Evolutionary conservation across 2,113 vertebrate species (phyloP).

Genomic region (Apodemus sylvaticus): DNA sequence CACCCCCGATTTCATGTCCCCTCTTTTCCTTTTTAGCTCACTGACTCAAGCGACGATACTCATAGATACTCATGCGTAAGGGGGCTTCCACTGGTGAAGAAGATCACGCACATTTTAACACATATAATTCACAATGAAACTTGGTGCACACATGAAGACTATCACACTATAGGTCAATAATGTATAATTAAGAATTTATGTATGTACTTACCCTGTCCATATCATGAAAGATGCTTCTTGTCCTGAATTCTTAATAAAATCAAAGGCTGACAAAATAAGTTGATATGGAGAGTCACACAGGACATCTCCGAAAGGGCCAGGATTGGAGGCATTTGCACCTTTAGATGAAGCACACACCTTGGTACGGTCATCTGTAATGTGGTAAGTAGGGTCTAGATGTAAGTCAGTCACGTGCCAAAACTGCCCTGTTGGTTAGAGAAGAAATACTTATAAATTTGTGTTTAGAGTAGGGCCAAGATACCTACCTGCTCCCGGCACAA

Average conservation of each 20-base stretch:
- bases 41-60: background rate
- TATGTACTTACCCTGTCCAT: constrained; percentile 95
- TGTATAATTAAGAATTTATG: background rate
- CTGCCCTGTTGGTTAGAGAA: constrained; percentile 86
- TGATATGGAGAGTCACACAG: constrained; percentile 96
- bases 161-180: background rate
- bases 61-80: background rate
- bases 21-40: background rate
- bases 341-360: constrained; percentile 97
- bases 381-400: constrained; percentile 96
- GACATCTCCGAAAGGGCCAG: constrained; percentile 94
- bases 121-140: constrained; percentile 33
- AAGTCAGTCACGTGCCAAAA: constrained; percentile 98
- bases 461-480: background rate
- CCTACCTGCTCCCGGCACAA: background rate
- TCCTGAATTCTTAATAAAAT: constrained; percentile 89
- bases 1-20: background rate
- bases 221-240: constrained; percentile 93
- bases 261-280: constrained; percentile 95
- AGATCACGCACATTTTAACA: background rate
- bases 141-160: background rate
- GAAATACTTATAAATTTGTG: constrained; percentile 68
- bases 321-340: constrained; percentile 89
- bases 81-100: background rate
- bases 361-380: constrained; percentile 89